These are phyloP conservation scores for Rhadina sibilatrix DNA, from an alignment of 2,113 vertebrate species.

Conservation along the genomic window DNA sequence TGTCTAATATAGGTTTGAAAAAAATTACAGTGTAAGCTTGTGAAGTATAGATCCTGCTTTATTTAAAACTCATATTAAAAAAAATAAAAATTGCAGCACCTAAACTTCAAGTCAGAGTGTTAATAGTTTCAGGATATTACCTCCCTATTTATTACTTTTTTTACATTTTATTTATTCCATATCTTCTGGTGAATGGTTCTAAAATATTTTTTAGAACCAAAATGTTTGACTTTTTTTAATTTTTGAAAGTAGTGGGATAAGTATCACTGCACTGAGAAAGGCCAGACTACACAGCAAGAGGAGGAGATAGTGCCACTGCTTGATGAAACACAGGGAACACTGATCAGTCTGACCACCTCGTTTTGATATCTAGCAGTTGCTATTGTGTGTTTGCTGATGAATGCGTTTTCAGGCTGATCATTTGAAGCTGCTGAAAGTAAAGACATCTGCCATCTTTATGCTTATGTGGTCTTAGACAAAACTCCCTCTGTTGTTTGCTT, in stretches of 20 bases:
- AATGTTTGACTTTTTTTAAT: slow-evolving; percentile 66
- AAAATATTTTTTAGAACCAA: slow-evolving; percentile 50
- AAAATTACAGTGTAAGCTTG: neutral
- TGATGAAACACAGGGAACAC: slow-evolving; percentile 39
- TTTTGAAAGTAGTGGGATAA: slow-evolving; percentile 68
- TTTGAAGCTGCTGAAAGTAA: slow-evolving; percentile 67
- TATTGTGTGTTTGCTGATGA: slow-evolving; percentile 68
- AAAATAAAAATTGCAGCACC: neutral
- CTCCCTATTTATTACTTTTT: neutral
- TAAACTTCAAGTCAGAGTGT: neutral
- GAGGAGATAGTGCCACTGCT: slow-evolving; percentile 65
- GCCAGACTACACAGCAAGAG: slow-evolving; percentile 56
- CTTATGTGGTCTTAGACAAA: slow-evolving; percentile 80
- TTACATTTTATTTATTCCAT: neutral
- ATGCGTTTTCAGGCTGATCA: slow-evolving; percentile 62
- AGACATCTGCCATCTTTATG: slow-evolving; percentile 73
- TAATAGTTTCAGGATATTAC: neutral
- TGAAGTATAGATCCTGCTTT: neutral
- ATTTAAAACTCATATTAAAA: neutral
- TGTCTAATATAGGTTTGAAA: neutral
- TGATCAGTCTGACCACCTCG: slow-evolving; percentile 71
- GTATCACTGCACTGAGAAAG: slow-evolving; percentile 57
- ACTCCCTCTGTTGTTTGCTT: slow-evolving; percentile 78
- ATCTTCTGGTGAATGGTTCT: neutral
- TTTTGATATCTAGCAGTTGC: slow-evolving; percentile 74